These are phyloP conservation scores for Galeruca laticollis DNA, from an alignment of 2,888 invertebrate species.

Conservation along the genomic window DNA sequence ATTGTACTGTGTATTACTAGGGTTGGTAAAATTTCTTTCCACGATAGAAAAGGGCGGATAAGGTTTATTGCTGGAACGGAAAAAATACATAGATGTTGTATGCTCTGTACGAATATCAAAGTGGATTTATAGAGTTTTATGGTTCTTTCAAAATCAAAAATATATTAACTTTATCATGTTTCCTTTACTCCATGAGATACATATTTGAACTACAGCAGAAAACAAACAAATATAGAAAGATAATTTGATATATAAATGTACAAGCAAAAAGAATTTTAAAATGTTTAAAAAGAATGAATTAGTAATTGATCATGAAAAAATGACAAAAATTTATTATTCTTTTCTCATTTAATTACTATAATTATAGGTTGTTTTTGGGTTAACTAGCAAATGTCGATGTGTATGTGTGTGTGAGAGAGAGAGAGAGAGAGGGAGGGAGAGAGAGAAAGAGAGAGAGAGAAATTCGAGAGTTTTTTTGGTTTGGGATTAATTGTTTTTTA, in stretches of 20 bases:
- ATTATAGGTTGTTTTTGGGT: too few relatives aligned
- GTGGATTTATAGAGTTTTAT: not conserved
- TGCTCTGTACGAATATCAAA: not conserved
- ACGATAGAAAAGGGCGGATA: conserved; percentile 18
- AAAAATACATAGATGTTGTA: not conserved
- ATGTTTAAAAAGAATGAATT: not conserved
- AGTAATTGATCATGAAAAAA: too few relatives aligned
- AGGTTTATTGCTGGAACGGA: conserved; percentile 19
- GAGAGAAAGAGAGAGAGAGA: too few relatives aligned
- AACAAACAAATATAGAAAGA: not conserved
- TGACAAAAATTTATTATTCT: too few relatives aligned
- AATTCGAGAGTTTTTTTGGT: too few relatives aligned
- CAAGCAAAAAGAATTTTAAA: not conserved
- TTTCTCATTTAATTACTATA: too few relatives aligned
- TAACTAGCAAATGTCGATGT: too few relatives aligned
- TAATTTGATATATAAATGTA: too few relatives aligned
- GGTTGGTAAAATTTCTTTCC: conserved; percentile 24
- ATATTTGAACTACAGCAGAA: not conserved
- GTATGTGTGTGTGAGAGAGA: too few relatives aligned
- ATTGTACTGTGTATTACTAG: conserved; percentile 21
- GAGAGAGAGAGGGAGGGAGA: too few relatives aligned
- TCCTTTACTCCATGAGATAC: not conserved
- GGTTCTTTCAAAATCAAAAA: not conserved
- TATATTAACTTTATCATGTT: not conserved
- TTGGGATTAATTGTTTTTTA: too few relatives aligned